phyloP scores from a whole-genome alignment of 1,140 invertebrate genomes.

The Argopecten irradians region DNA sequence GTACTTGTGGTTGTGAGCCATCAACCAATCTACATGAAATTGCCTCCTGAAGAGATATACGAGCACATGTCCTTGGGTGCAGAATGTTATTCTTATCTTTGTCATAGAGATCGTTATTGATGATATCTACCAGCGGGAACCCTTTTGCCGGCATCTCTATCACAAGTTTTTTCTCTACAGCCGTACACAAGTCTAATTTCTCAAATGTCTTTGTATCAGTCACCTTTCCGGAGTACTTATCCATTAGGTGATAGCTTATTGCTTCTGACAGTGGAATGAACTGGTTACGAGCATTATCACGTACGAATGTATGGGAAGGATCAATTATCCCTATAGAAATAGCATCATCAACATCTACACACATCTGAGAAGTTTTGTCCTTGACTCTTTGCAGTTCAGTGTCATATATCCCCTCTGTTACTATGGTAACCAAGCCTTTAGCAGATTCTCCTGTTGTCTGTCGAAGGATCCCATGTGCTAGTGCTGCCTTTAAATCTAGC shows the following conservation, averaged over 20 bases:
- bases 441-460: constrained; percentile 57
- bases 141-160: constrained; percentile 83
- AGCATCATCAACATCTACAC: constrained; percentile 82
- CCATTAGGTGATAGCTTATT: constrained; percentile 85
- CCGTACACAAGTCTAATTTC: constrained; percentile 56
- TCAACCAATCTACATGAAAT: constrained; percentile 89
- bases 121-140: constrained; percentile 87
- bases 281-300: constrained; percentile 85
- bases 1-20: constrained; percentile 86
- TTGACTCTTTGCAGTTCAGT: constrained; percentile 38
- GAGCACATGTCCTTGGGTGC: constrained; percentile 58
- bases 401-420: constrained; percentile 62
- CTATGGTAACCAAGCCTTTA: constrained; percentile 62
- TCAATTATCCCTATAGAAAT: constrained; percentile 89
- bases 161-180: constrained; percentile 80
- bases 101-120: constrained; percentile 82
- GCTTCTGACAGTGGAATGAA: constrained; percentile 87
- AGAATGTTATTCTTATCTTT: constrained; percentile 57
- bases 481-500: constrained; percentile 75
- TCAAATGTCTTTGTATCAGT: constrained; percentile 54
- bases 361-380: constrained; percentile 50
- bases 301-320: constrained; percentile 85
- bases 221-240: constrained; percentile 57
- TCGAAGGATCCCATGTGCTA: constrained; percentile 82
- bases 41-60: constrained; percentile 67